phyloP scores from a whole-genome alignment of 2,113 vertebrate genomes.

The Mohoua ochrocephala region DNA sequence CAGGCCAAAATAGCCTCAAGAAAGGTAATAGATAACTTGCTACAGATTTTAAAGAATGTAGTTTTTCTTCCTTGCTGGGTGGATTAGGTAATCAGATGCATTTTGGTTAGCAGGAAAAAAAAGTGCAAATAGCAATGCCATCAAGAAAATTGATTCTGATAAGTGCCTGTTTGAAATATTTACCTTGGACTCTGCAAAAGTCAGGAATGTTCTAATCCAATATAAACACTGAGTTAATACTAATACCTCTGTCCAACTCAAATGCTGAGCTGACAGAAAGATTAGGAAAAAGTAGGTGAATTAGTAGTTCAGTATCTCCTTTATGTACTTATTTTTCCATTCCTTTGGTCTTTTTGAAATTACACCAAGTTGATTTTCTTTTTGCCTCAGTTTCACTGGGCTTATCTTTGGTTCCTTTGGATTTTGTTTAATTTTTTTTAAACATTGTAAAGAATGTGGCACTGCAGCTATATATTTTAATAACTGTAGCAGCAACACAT shows the following conservation, averaged over 20 bases:
- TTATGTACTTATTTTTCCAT: neutral
- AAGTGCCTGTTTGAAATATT: neutral
- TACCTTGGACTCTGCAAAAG: conserved; percentile 22
- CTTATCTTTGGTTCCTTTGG: neutral
- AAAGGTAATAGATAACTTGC: neutral
- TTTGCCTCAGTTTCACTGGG: neutral
- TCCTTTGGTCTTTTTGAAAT: conserved; percentile 36
- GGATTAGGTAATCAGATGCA: neutral
- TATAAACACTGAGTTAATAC: conserved; percentile 40
- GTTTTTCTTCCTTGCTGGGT: neutral
- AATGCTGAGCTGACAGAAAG: neutral
- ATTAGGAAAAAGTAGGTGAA: neutral
- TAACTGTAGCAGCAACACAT: neutral
- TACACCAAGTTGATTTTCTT: neutral
- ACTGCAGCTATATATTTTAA: neutral
- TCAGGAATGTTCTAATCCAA: conserved; percentile 52
- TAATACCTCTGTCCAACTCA: conserved; percentile 1
- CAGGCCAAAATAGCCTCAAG: neutral
- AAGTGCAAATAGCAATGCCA: neutral
- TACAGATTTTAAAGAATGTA: neutral
- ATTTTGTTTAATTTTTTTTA: neutral
- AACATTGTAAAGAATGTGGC: neutral
- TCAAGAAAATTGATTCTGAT: conserved; percentile 42
- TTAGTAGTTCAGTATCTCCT: neutral
- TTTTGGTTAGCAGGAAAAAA: neutral